Conservation (phyloP, 2,888 invertebrate species). For the Brenthis daphne region DNA sequence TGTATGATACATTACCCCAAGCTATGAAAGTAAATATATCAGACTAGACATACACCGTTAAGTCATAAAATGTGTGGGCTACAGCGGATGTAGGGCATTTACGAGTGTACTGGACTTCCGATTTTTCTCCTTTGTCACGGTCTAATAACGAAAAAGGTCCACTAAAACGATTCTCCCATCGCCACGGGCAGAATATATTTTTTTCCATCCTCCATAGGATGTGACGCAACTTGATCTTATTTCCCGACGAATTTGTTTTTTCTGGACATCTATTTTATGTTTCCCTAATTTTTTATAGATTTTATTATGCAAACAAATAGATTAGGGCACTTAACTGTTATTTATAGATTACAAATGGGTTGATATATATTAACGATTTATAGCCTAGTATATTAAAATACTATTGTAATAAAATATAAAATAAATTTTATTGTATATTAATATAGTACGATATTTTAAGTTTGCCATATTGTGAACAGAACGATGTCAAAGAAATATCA, state of each 20-base stretch:
- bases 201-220: slow-evolving; percentile 37
- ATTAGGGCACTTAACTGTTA: not conserved
- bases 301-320: slow-evolving; percentile 8
- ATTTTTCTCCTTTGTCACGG: slow-evolving; percentile 50
- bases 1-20: slow-evolving; percentile 26
- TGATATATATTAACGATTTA: too few relatives aligned
- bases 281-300: slow-evolving; percentile 32
- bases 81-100: slow-evolving; percentile 37
- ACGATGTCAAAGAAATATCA: too few relatives aligned
- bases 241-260: slow-evolving; percentile 43
- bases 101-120: slow-evolving; percentile 43
- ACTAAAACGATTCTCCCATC: slow-evolving; percentile 38
- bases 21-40: slow-evolving; percentile 37
- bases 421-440: too few relatives aligned
- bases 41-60: slow-evolving; percentile 34
- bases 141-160: slow-evolving; percentile 49
- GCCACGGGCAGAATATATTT: slow-evolving; percentile 38
- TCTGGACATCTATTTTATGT: slow-evolving; percentile 42
- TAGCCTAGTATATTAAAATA: too few relatives aligned
- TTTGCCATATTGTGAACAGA: too few relatives aligned
- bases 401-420: too few relatives aligned
- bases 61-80: slow-evolving; percentile 38
- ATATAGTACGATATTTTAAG: too few relatives aligned
- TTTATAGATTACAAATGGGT: too few relatives aligned
- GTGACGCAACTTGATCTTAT: slow-evolving; percentile 46